A percentile compares a stretch with the other conserved stretches of the same genome.
Evolutionary conservation across 2,797 vertebrate genomes (phyloP).

Genomic region (Macropus fuliginosus): DNA sequence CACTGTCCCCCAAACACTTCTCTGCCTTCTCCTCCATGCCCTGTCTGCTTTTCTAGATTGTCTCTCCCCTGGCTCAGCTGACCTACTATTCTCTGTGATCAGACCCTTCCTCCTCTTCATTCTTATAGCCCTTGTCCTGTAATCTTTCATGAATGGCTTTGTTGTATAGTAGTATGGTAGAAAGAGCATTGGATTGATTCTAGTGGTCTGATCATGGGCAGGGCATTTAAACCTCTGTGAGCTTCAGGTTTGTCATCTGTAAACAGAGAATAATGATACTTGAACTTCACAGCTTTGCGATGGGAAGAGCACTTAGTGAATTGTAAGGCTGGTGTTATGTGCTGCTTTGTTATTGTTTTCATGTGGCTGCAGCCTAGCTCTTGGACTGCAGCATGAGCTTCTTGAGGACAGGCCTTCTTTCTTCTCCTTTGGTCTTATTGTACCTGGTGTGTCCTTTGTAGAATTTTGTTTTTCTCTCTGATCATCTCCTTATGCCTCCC

Average conservation of each 20-base stretch:
- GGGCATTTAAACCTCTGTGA: neutral
- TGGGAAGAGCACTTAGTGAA: neutral
- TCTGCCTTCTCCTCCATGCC: neutral
- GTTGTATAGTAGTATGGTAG: neutral
- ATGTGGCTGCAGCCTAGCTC: neutral
- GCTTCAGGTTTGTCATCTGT: neutral
- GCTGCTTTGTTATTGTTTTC: neutral
- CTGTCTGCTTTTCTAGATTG: neutral
- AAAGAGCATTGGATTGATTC: neutral
- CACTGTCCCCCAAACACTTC: neutral
- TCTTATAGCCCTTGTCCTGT: neutral
- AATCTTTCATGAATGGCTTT: neutral
- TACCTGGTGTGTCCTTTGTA: neutral
- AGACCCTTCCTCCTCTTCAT: neutral
- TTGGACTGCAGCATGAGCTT: no score
- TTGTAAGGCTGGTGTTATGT: neutral
- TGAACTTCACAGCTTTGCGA: neutral
- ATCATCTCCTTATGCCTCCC: neutral
- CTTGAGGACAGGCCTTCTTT: neutral
- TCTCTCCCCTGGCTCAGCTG: no score
- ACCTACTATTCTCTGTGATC: neutral
- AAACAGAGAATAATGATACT: neutral
- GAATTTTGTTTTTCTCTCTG: no score
- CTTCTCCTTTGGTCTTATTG: no score
- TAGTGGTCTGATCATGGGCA: neutral